These are phyloP conservation scores for Poecilus cupreus DNA, from an alignment of 2,888 invertebrate genomes.

Conservation along the genomic window DNA sequence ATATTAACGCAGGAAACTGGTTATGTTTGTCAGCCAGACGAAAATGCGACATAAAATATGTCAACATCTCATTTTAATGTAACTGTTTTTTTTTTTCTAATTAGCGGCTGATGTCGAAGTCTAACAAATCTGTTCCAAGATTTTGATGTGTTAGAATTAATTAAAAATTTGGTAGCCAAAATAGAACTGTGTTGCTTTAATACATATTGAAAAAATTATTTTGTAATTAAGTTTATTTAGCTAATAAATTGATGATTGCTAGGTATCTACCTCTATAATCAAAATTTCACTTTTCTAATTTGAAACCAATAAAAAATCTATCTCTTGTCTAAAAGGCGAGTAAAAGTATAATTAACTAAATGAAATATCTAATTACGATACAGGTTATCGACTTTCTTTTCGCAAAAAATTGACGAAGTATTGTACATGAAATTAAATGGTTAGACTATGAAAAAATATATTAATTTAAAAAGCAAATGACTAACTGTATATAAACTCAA, in stretches of 20 bases:
- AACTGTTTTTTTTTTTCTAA: neutral
- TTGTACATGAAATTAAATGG: neutral
- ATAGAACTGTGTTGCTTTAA: neutral
- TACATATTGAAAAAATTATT: too few species aligned
- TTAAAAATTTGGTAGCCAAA: neutral
- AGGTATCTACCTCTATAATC: too few species aligned
- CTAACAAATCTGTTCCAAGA: neutral
- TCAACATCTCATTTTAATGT: neutral
- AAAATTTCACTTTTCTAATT: neutral
- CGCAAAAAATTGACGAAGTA: neutral
- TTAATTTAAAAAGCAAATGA: neutral
- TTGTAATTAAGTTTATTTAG: neutral
- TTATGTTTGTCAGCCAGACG: neutral
- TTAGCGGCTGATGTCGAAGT: neutral
- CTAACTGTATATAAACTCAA: neutral
- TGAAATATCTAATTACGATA: neutral
- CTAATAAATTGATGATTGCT: neutral
- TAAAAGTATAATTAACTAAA: neutral
- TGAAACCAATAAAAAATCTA: neutral
- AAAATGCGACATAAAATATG: neutral
- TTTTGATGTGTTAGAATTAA: neutral
- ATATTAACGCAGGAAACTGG: neutral
- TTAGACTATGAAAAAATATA: neutral
- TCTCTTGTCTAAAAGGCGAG: too few species aligned
- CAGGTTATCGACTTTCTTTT: neutral